Base-by-base conservation (phyloP, 2,888 invertebrate genomes). In the Lumbricus terrestris region DNA sequence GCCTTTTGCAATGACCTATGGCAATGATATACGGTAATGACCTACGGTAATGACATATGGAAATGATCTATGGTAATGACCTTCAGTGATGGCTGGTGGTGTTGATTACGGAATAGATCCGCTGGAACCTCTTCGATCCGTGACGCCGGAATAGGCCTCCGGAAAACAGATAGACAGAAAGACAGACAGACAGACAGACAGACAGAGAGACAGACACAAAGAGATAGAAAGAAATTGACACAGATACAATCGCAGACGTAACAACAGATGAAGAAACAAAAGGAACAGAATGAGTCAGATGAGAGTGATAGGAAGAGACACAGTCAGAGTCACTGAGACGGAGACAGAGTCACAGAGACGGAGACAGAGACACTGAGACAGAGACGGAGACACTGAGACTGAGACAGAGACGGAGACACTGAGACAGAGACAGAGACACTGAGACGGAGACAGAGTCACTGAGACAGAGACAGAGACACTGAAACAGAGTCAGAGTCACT, bases 211-310 rank as follows among this genome's bases (percentile, higher is more conserved):
- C 8, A 40, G 40, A 40, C 8, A 40, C 15, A n/a, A n/a, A 40
- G 8, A 91, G 89, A 90, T 34, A 90, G 90, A 91, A 47, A 69
- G 82, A 38, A 34, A 91, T 47, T 82, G 16, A 82, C 37, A 88
- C 88, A 82, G n/a, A n/a, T n/a, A n/a, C n/a, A n/a, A n/a, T n/a
- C n/a, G n/a, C n/a, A n/a, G n/a, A n/a, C n/a, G n/a, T 11, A 5
- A 33, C 40, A 90, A 82, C 38, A 47, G 37, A 89, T 89, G 38
- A 29, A 37, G 35, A 37, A 18, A 34, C 33, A n/a, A 37, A 35
- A 33, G 18, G 33, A n/a, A 82, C 37, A 82, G 82, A 37, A 18
- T 23, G 82, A n/a, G 82, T 18, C 18, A 82, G 89, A 40, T 11
- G 42, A 40, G 13, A 23, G 89, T n/a, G n/a, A n/a, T n/a, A n/a